Evolutionary conservation across 2,113 vertebrate genomes (phyloP).

Genomic region (Trinectes maculatus): DNA sequence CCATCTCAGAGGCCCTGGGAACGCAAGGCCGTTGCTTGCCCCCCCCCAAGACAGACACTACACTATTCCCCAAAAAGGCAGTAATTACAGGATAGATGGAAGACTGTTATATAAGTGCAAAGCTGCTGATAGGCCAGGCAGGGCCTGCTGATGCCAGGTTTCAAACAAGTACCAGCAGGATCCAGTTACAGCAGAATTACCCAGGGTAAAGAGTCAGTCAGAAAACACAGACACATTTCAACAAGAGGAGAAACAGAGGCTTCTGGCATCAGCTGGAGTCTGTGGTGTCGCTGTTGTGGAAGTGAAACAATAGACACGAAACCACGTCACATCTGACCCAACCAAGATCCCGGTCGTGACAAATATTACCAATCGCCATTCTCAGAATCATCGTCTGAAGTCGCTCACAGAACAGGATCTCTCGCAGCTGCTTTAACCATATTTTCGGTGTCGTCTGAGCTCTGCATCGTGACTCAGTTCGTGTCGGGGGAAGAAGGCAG

Average conservation of each 20-base stretch:
- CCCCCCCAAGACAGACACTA: constrained; percentile 64
- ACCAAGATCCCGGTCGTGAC: constrained; percentile 32
- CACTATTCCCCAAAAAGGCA: constrained; percentile 76
- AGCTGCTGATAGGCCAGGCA: constrained; percentile 68
- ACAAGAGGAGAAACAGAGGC: constrained; percentile 34
- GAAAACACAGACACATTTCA: constrained; percentile 57
- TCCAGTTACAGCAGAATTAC: constrained; percentile 68
- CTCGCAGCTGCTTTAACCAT: constrained; percentile 55
- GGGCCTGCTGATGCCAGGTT: constrained; percentile 68
- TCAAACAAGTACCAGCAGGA: constrained; percentile 76
- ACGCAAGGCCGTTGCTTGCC: constrained; percentile 27
- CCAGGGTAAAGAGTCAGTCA: constrained; percentile 44
- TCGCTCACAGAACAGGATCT: constrained; percentile 39
- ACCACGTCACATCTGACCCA: constrained; percentile 29
- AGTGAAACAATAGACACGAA: constrained; percentile 45
- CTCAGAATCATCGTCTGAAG: constrained; percentile 30
- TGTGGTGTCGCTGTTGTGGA: constrained; percentile 32
- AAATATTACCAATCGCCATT: constrained; percentile 23
- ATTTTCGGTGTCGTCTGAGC: constrained; percentile 41
- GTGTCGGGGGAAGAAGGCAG: constrained; percentile 63
- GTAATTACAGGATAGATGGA: constrained; percentile 76
- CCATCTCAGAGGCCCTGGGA: constrained; percentile 53
- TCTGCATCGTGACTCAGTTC: constrained; percentile 64
- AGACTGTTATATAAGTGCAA: constrained; percentile 70
- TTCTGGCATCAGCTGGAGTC: constrained; percentile 51